Evolutionary conservation across 2,888 invertebrate genomes (phyloP).

Genomic region (Macrophya alboannulata): DNA sequence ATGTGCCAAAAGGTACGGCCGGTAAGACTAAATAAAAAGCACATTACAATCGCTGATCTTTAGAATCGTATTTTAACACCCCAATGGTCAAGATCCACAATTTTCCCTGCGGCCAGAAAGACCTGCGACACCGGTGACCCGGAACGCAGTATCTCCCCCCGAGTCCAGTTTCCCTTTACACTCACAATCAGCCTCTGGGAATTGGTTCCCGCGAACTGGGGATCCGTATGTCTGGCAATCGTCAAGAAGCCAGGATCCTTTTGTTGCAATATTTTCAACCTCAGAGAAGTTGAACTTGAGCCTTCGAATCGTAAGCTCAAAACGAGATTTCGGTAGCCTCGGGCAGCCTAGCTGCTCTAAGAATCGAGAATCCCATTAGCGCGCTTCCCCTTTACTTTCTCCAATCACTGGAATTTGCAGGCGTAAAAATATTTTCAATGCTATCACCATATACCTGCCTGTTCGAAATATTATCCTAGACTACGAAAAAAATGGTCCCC

Average conservation of each 20-base stretch:
- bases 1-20: background rate
- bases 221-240: slow-evolving; percentile 14
- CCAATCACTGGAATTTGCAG: background rate
- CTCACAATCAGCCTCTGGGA: slow-evolving; percentile 21
- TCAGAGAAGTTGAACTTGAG: slow-evolving; percentile 1
- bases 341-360: background rate
- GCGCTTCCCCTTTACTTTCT: background rate
- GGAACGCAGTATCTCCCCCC: slow-evolving; percentile 9
- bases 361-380: slow-evolving; percentile 30
- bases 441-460: background rate
- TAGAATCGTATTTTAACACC: slow-evolving; percentile 9
- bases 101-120: slow-evolving; percentile 6
- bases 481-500: background rate
- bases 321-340: slow-evolving; percentile 36
- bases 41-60: background rate
- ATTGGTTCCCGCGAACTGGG: slow-evolving; percentile 18
- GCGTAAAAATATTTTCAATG: background rate
- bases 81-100: slow-evolving; percentile 27
- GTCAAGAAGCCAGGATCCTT: slow-evolving; percentile 14
- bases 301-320: slow-evolving; percentile 26
- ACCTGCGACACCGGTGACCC: slow-evolving; percentile 16
- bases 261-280: slow-evolving; percentile 38
- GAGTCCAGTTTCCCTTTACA: slow-evolving; percentile 9
- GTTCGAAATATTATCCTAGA: background rate
- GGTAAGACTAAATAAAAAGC: background rate